Percentiles rank a stretch among this genome's conserved stretches.
These are phyloP conservation scores for Zosterops hypoxanthus DNA, from an alignment of 2,113 vertebrate genomes.

Conservation along the genomic window DNA sequence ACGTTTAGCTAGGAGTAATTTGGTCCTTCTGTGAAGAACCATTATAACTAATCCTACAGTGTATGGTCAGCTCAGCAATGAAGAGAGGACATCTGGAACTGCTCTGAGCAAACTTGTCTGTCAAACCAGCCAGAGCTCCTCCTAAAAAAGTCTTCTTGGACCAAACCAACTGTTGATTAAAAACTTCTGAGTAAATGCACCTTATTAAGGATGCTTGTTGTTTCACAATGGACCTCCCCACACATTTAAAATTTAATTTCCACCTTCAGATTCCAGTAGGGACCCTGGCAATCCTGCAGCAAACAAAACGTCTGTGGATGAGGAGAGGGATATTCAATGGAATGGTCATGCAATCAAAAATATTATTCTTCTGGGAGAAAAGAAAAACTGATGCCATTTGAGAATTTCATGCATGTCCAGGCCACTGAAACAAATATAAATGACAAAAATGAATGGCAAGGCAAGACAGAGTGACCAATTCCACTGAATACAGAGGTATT, in stretches of 20 bases:
- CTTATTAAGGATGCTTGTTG: not conserved
- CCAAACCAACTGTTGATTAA: not conserved
- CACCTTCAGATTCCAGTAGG: not conserved
- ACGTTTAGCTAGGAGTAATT: not conserved
- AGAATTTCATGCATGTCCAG: conserved; percentile 77
- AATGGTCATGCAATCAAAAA: conserved; percentile 84
- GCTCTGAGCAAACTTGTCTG: not conserved
- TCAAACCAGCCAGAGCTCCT: not conserved
- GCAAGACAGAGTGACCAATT: conserved; percentile 76
- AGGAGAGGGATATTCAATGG: conserved; percentile 76
- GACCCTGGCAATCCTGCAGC: not conserved
- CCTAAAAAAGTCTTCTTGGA: not conserved
- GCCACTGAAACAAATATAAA: conserved; percentile 79
- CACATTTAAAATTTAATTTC: not conserved
- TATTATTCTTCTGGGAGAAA: conserved; percentile 39
- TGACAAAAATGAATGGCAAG: conserved; percentile 80
- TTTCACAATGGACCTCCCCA: not conserved
- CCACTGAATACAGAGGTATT: conserved; percentile 81
- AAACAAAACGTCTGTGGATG: conserved; percentile 66
- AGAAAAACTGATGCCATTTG: conserved; percentile 60
- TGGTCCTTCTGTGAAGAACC: not conserved
- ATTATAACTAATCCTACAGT: not conserved
- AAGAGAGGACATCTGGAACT: not conserved
- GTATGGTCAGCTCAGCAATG: not conserved
- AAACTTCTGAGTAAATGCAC: not conserved